Evolutionary conservation across 2,113 vertebrate genomes (phyloP), one percentile per base, ranked within the genome.

Genomic region (Percina caprodes): DNA sequence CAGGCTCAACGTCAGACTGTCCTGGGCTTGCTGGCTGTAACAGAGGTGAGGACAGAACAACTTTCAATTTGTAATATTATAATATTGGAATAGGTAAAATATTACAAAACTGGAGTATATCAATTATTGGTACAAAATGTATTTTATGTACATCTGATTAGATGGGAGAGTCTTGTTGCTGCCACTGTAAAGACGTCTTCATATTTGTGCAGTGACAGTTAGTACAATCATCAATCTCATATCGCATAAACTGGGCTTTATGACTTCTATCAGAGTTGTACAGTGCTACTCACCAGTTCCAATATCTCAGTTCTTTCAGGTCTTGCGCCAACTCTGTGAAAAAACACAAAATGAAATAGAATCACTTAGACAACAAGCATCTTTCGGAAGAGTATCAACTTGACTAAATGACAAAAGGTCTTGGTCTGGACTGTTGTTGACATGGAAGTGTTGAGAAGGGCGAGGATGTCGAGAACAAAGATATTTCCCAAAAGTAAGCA

Each of bases 221-320:
- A 19, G 14, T 16, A 26, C 46, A 66, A 48, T 21, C 35, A 45
- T 52, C 18, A 58, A 11, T 39, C 3, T 49, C 10, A 19, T 23
- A 7, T 10, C 26, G 2, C 21, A 23, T 24, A 15, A 59, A 42
- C 1, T 10, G 1, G 4, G 1, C 12, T 68, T 60, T 9, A 56
- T 42, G 11, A 66, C 16, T 19, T 14, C 0, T 18, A 12, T 33
- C 8, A 21, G 26, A 42, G 13, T 8, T 26, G 2, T 3, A 6
- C 7, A 26, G 5, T 6, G 5, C 21, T 35, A 92, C 93, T 97
- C 93, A 99, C 98, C 96, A 97, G 92, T n/a, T 96, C 91, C 74
- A 97, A 93, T 72, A 97, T 87, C 85, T 96, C 94, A 73, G 95
- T 96, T 80, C 92, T 95, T 84, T 95, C 96, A 42, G 92, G 87